Evolutionary conservation across 2,888 invertebrate species (phyloP).

Genomic region (Gari tellinella): DNA sequence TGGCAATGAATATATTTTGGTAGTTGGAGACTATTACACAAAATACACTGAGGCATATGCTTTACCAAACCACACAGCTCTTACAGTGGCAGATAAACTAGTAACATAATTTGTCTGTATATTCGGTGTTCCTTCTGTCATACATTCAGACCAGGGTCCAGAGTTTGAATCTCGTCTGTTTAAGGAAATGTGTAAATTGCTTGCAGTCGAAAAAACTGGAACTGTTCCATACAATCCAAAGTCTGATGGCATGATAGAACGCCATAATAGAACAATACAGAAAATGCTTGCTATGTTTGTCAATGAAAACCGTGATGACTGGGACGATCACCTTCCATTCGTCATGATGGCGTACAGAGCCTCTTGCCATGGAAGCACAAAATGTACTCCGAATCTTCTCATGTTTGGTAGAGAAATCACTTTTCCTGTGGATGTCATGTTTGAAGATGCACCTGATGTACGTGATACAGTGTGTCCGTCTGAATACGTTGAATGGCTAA

Average conservation of each 20-base stretch:
- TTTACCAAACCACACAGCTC: slow-evolving; percentile 13
- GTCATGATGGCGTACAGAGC: slow-evolving; percentile 33
- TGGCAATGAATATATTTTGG: slow-evolving; percentile 27
- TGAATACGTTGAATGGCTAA: slow-evolving; percentile 14
- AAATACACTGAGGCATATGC: slow-evolving; percentile 34
- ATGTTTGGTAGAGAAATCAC: no score
- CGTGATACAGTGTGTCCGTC: not conserved
- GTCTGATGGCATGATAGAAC: slow-evolving; percentile 46
- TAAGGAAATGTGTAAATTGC: slow-evolving; percentile 19
- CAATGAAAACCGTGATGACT: slow-evolving; percentile 41
- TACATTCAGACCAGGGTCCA: slow-evolving; percentile 30
- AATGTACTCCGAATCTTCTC: slow-evolving; percentile 33
- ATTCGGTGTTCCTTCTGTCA: slow-evolving; percentile 21
- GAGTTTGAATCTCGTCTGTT: slow-evolving; percentile 28
- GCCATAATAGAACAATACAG: slow-evolving; percentile 48
- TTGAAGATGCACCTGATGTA: slow-evolving; percentile 1
- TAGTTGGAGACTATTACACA: slow-evolving; percentile 20
- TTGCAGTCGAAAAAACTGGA: slow-evolving; percentile 34
- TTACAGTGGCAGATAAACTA: slow-evolving; percentile 20
- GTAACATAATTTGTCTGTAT: slow-evolving; percentile 18
- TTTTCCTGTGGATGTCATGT: slow-evolving; percentile 13
- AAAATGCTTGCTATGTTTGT: slow-evolving; percentile 49
- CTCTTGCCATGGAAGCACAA: slow-evolving; percentile 48
- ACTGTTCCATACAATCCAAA: slow-evolving; percentile 26
- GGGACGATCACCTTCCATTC: slow-evolving; percentile 50